Conservation (phyloP, 1,140 invertebrate genomes). For the Antheraea mylitta region DNA sequence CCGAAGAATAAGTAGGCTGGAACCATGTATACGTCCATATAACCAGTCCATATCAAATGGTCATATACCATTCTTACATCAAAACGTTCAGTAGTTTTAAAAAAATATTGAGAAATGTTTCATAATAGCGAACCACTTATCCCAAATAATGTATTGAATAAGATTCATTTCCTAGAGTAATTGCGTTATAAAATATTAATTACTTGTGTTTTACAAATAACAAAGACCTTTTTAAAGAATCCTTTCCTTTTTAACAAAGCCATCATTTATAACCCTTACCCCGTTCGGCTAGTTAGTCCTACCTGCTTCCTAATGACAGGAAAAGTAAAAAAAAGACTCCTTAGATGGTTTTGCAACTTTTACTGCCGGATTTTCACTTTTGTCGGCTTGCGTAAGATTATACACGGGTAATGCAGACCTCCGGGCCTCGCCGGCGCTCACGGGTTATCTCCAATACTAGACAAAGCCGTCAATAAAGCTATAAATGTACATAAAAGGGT, state of each 20-base stretch:
- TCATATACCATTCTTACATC: too few species aligned
- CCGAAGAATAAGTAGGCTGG: too few species aligned
- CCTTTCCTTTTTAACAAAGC: neutral
- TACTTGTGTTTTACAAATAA: neutral
- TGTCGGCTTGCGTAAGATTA: conserved; percentile 64
- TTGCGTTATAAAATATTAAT: conserved; percentile 1
- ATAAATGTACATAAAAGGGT: conserved; percentile 65
- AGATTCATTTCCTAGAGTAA: neutral
- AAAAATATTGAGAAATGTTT: neutral
- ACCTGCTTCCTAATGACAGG: neutral
- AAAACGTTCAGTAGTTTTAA: conserved; percentile 6
- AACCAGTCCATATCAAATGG: too few species aligned
- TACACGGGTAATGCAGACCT: neutral
- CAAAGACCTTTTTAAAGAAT: neutral
- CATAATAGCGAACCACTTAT: neutral
- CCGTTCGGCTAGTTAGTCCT: conserved; percentile 1
- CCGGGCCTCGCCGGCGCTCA: conserved; percentile 13
- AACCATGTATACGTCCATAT: too few species aligned
- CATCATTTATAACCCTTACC: neutral
- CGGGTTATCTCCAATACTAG: conserved; percentile 4
- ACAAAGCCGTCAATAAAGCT: conserved; percentile 51
- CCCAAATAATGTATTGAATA: neutral
- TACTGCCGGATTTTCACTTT: conserved; percentile 69
- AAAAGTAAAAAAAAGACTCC: conserved; percentile 24
- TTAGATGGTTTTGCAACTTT: conserved; percentile 37